Conservation (phyloP, 2,797 vertebrate genomes). For the Trematomus bernacchii region DNA sequence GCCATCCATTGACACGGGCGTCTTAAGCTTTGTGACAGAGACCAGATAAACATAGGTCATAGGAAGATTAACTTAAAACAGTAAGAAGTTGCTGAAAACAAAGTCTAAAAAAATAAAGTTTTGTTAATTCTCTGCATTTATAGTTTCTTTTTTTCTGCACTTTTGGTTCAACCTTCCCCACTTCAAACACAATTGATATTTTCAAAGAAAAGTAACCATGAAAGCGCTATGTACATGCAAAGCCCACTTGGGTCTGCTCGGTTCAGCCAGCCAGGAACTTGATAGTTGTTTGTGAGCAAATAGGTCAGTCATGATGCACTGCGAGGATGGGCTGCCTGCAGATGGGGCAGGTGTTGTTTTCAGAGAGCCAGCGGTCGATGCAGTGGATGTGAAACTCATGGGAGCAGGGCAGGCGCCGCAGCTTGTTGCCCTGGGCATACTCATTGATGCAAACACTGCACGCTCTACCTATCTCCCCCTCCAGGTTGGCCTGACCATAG, state of each 20-base stretch:
- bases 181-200: constrained; percentile 74
- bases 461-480: constrained; percentile 89
- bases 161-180: constrained; percentile 83
- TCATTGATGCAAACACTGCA: constrained; percentile 98
- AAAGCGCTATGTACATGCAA: constrained; percentile 86
- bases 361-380: constrained; percentile 97
- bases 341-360: constrained; percentile 97
- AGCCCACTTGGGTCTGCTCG: constrained; percentile 71
- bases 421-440: constrained; percentile 95
- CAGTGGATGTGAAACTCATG: constrained; percentile 98
- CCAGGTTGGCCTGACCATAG: constrained; percentile 90
- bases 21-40: constrained; percentile 69
- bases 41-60: constrained; percentile 57
- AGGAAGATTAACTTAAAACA: constrained; percentile 64
- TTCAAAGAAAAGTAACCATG: constrained; percentile 80
- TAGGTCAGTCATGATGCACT: constrained; percentile 84
- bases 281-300: constrained; percentile 49
- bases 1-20: constrained; percentile 65
- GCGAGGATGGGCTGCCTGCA: constrained; percentile 94
- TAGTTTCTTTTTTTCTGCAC: constrained; percentile 67
- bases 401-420: constrained; percentile 92
- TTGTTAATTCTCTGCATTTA: constrained; percentile 87
- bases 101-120: constrained; percentile 90
- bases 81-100: constrained; percentile 67
- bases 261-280: constrained; percentile 71